A percentile compares a stretch with the other conserved stretches of the same genome.
phyloP scores from a whole-genome alignment of 2,888 invertebrate species.

The Diadromus collaris region DNA sequence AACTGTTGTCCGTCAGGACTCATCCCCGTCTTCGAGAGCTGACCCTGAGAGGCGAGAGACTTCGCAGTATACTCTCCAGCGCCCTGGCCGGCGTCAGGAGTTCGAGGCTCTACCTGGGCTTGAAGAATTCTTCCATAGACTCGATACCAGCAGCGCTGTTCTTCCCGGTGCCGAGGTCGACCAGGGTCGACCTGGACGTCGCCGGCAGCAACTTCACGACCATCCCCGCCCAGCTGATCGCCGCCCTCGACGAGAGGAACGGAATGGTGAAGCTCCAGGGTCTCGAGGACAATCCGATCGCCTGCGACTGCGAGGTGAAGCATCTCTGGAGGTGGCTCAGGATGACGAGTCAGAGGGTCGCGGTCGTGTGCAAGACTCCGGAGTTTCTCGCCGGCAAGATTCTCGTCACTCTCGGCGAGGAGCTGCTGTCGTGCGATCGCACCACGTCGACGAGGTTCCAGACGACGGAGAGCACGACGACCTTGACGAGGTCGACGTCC shows the following conservation, averaged over 20 bases:
- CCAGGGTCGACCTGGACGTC: slow-evolving; percentile 89
- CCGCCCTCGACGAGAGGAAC: slow-evolving; percentile 90
- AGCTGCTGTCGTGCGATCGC: slow-evolving; percentile 90
- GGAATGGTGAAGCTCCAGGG: slow-evolving; percentile 89
- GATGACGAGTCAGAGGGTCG: slow-evolving; percentile 80
- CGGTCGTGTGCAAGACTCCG: slow-evolving; percentile 86
- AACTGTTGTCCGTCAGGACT: slow-evolving; percentile 89
- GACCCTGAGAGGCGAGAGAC: slow-evolving; percentile 87
- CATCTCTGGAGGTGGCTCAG: slow-evolving; percentile 91
- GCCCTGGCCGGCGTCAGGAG: slow-evolving; percentile 91
- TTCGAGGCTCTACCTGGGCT: slow-evolving; percentile 86
- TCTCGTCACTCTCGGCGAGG: slow-evolving; percentile 89
- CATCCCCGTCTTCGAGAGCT: slow-evolving; percentile 90
- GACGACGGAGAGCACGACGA: slow-evolving; percentile 80
- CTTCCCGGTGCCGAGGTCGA: slow-evolving; percentile 93
- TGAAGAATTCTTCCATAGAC: slow-evolving; percentile 91
- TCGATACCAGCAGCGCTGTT: slow-evolving; percentile 90
- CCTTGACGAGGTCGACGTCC: slow-evolving; percentile 81
- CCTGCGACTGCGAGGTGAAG: slow-evolving; percentile 92
- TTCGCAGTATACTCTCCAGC: slow-evolving; percentile 90
- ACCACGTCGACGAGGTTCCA: slow-evolving; percentile 82
- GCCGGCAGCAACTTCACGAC: slow-evolving; percentile 89
- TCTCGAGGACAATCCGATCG: slow-evolving; percentile 89
- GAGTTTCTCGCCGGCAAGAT: slow-evolving; percentile 86
- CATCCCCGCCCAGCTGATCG: slow-evolving; percentile 89